Evolutionary conservation across 2,797 vertebrate genomes (phyloP), one percentile per base, ranked within the genome.

Genomic region (Pseudochirops corinnae): DNA sequence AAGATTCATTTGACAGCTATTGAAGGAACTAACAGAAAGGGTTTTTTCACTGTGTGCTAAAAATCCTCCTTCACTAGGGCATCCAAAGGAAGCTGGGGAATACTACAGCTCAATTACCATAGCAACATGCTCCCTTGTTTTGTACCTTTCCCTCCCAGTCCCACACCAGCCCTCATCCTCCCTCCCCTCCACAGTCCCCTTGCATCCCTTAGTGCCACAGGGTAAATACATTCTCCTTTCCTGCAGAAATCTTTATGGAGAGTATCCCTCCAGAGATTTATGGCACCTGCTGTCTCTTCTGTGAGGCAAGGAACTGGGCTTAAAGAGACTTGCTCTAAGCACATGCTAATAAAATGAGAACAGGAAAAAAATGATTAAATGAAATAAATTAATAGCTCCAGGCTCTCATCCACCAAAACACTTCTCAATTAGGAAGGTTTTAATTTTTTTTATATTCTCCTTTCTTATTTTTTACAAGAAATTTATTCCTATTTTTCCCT

Each of bases 41-140:
- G 46, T 92, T 53, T 55, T 56, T 46, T 7, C 14, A 0, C 93
- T 50, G 4, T n/a, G 12, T n/a, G 6, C 26, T 50, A 31, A 46
- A 74, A 55, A 96, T 29, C 56, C 91, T 92, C 90, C 56, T 39
- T 39, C 50, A 12, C 56, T 14, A 56, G 46, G 91, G 82, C 31
- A 56, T 50, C 57, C 39, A 92, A 62, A 56, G 28, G 93, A 87
- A 93, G 94, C 52, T 24, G 55, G n/a, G 13, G 67, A 92, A 50
- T 95, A 95, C 93, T 50, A 92, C 92, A 95, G 97, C 93, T 58
- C n/a, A 1, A 95, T 95, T 31, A n/a, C 97, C 92, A 90, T 96
- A 58, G 96, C 94, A 95, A 96, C 92, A 0, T 12, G 0, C 67
- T 91, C 53, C 16, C 60, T 31, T 90, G 31, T 74, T 57, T 56